Evolutionary conservation across 2,113 vertebrate species (phyloP).

Genomic region (Hippocampus zosterae): DNA sequence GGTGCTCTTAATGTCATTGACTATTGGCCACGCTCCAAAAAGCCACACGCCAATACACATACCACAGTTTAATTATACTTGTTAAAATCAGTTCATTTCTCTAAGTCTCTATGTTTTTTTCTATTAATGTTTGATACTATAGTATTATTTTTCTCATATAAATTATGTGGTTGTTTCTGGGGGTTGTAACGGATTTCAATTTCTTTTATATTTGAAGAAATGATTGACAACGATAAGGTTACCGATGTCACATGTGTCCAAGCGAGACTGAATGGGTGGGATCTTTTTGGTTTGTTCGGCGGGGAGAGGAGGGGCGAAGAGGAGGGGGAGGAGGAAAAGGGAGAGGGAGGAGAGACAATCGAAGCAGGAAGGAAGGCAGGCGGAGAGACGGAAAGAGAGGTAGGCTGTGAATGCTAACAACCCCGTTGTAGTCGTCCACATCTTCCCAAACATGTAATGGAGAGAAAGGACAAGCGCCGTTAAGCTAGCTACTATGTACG

Average conservation of each 20-base stretch:
- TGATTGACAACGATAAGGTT: too few species aligned
- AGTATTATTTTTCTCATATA: too few species aligned
- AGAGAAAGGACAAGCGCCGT: slow-evolving; percentile 52
- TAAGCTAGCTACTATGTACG: slow-evolving; percentile 68
- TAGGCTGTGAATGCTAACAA: slow-evolving; percentile 75
- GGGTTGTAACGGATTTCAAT: too few species aligned
- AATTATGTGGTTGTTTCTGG: too few species aligned
- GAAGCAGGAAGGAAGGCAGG: slow-evolving; percentile 5
- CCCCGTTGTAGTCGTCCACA: slow-evolving; percentile 56
- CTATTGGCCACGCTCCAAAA: too few species aligned
- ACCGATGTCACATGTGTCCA: background rate
- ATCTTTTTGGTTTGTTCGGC: background rate
- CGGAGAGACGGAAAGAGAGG: slow-evolving; percentile 13
- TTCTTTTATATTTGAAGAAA: too few species aligned
- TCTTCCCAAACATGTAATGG: slow-evolving; percentile 62
- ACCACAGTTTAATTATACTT: too few species aligned
- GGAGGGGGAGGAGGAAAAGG: background rate
- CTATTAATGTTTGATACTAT: too few species aligned
- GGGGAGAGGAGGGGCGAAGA: background rate
- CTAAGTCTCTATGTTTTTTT: too few species aligned
- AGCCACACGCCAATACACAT: too few species aligned
- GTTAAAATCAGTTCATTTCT: too few species aligned
- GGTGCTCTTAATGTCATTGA: too few species aligned
- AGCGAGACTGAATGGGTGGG: background rate
- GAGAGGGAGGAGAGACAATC: background rate